Conservation (phyloP, 2,113 vertebrate species). For the Apistogramma diplotaenia region DNA sequence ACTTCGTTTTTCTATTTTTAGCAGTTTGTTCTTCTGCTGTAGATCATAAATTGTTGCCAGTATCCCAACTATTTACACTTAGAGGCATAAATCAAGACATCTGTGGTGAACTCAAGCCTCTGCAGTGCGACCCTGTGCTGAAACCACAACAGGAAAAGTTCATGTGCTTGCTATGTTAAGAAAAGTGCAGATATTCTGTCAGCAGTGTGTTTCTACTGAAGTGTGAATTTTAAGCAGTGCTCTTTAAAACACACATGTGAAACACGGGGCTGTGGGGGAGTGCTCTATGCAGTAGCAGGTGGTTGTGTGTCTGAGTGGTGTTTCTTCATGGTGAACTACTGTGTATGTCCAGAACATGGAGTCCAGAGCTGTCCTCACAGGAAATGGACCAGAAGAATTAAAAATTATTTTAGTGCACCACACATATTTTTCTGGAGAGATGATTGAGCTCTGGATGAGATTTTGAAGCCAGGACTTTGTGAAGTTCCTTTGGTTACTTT, state of each 20-base stretch:
- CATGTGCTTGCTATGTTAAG: background rate
- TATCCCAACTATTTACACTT: constrained; percentile 21
- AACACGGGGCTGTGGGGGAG: too few species aligned
- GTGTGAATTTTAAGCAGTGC: background rate
- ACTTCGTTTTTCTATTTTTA: constrained; percentile 41
- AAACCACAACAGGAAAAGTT: background rate
- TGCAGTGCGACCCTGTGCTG: background rate
- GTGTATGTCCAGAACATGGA: background rate
- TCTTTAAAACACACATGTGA: background rate
- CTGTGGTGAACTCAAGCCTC: background rate
- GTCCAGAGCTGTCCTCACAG: background rate
- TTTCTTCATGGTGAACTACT: background rate
- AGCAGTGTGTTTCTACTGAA: constrained; percentile 38
- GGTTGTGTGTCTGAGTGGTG: background rate
- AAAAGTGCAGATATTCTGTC: constrained; percentile 22
- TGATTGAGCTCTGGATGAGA: too few species aligned
- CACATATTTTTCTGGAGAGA: too few species aligned
- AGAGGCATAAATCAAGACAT: constrained; percentile 5
- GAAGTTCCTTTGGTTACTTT: too few species aligned
- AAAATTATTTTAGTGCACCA: too few species aligned
- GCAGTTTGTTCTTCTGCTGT: background rate
- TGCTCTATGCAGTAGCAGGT: background rate
- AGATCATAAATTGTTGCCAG: constrained; percentile 29
- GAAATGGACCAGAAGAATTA: background rate
- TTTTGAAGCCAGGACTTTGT: too few species aligned